phyloP scores from a whole-genome alignment of 2,888 invertebrate genomes.

The Drosophila buzzatii region DNA sequence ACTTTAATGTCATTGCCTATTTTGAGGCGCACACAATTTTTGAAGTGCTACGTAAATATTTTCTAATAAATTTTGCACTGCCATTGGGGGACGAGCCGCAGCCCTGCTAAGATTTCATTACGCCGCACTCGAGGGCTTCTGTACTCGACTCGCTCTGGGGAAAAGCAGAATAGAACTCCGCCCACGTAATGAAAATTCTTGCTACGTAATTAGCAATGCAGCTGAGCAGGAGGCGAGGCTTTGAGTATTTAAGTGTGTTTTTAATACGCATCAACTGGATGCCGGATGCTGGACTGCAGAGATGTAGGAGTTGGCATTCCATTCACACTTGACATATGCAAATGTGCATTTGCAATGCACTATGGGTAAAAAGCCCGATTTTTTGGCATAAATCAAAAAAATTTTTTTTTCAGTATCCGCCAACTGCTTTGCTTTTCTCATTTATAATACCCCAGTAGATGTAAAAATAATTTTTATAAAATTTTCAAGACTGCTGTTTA shows the following conservation, averaged over 20 bases:
- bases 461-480: no score
- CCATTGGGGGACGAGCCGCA: constrained; percentile 48
- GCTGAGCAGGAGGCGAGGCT: constrained; percentile 13
- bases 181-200: constrained; percentile 59
- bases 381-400: no score
- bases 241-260: constrained; percentile 60
- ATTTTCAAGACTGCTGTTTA: no score
- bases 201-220: constrained; percentile 75
- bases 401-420: no score
- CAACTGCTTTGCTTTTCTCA: no score
- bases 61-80: constrained; percentile 78
- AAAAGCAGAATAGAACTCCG: constrained; percentile 10
- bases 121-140: constrained; percentile 61
- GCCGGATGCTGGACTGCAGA: constrained; percentile 18
- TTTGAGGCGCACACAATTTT: constrained; percentile 54
- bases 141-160: constrained; percentile 2
- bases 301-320: constrained; percentile 46
- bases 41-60: constrained; percentile 80
- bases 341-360: constrained; percentile 57
- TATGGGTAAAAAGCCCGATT: no score
- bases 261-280: constrained; percentile 57
- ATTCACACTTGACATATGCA: constrained; percentile 69
- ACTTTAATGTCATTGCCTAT: constrained; percentile 57
- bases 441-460: no score
- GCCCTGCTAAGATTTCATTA: constrained; percentile 74